phyloP scores from a whole-genome alignment of 2,797 vertebrate genomes.

The Acanthurus leucopareius region DNA sequence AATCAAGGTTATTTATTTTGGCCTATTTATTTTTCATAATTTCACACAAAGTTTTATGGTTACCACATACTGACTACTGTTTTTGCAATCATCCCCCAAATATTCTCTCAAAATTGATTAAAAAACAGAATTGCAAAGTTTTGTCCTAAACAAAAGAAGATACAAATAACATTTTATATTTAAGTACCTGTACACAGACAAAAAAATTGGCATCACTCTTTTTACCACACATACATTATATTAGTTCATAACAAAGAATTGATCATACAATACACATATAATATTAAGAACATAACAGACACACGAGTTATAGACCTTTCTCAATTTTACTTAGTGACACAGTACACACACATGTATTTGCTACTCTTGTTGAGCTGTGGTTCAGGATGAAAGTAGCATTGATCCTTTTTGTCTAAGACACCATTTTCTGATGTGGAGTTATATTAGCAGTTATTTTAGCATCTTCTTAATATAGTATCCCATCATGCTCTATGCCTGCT shows the following conservation, averaged over 20 bases:
- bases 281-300: background rate
- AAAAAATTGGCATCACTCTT: no score
- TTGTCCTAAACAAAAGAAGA: no score
- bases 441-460: conserved; percentile 55
- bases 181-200: no score
- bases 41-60: no score
- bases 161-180: no score
- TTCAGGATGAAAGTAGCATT: background rate
- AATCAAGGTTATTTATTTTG: no score
- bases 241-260: background rate
- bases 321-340: background rate
- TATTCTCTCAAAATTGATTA: no score
- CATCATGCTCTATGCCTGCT: conserved; percentile 58
- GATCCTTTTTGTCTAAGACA: conserved; percentile 26
- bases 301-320: background rate
- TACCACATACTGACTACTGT: no score
- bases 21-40: no score
- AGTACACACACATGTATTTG: background rate
- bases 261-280: background rate
- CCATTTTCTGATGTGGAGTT: conserved; percentile 26
- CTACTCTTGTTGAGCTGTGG: background rate
- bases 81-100: no score
- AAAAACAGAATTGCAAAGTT: no score
- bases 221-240: background rate
- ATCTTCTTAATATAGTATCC: conserved; percentile 67